phyloP scores from a whole-genome alignment of 2,888 invertebrate species.

The Myopa testacea region DNA sequence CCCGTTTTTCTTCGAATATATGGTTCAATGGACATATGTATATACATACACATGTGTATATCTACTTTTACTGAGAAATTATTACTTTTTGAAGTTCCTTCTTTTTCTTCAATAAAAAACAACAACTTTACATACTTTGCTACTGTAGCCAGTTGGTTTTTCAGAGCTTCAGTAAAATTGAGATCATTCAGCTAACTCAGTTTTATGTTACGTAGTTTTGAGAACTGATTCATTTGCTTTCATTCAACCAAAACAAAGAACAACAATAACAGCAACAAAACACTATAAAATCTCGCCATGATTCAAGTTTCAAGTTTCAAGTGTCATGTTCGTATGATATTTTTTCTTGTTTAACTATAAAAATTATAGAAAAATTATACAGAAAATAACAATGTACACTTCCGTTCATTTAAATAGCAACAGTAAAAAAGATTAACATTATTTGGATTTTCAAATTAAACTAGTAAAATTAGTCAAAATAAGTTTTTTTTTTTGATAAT shows the following conservation, averaged over 20 bases:
- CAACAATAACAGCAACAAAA: background rate
- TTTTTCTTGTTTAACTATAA: background rate
- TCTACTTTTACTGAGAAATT: slow-evolving; percentile 1
- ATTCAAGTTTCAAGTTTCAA: background rate
- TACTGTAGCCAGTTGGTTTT: background rate
- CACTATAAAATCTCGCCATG: no score
- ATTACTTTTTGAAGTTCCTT: background rate
- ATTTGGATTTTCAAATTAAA: no score
- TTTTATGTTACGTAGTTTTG: background rate
- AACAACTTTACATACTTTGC: background rate
- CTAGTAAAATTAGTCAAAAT: no score
- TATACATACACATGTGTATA: background rate
- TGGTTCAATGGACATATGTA: background rate
- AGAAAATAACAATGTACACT: no score
- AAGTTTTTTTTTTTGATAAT: no score
- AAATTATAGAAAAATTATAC: no score
- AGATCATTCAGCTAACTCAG: background rate
- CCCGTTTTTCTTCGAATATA: background rate
- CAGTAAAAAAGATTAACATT: no score
- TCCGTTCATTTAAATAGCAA: no score
- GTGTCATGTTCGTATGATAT: background rate
- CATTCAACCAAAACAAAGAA: background rate
- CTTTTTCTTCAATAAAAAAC: background rate
- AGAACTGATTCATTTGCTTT: background rate
- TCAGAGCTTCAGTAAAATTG: background rate